Base-by-base conservation (phyloP, 2,113 vertebrate species). In the Cettia cetti region DNA sequence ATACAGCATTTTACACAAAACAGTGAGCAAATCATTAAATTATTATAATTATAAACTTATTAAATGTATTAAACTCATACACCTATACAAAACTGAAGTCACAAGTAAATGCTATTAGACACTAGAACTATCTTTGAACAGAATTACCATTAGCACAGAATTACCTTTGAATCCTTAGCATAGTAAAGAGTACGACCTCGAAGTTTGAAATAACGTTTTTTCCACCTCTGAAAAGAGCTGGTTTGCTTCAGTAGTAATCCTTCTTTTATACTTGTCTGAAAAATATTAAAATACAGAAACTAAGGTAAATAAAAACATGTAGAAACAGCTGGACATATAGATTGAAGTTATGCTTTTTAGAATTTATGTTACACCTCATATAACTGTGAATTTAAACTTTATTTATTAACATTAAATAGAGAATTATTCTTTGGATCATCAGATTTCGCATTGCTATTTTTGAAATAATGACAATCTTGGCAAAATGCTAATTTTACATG, bases 171-270 rank as follows among this genome's bases (percentile, higher is more conserved):
- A 96, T 99, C 99, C 98, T 99, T 99, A 95, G 99, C 99, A 89
- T 99, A 99, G 96, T 99, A 99, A 81, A 99, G 99, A 4, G 99
- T 99, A 44, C 99, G 98, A 45, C 99, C 99, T 94, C 99, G 98
- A 81, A 99, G 98, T 96, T 99, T 99, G 97, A 99, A 99, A 96
- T 99, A 99, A 81, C 99, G 98, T 69, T 99, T 99, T 95, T 99
- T 99, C 99, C 99, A 99, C 92, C 99, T 98, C 96, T 99, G 99
- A 97, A 99, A 99, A n/a, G 99, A 99, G 94, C 99, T 99, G 80
- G 99, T 99, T 98, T 99, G 99, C 97, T 99, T 99, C 96, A 99
- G 94, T 77, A 99, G 97, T 88, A 99, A 96, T 80, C 99, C 99
- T 92, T 99, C 99, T 97, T 99, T 99, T 96, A 99, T 98, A 93